These are phyloP conservation scores for Podocnemis expansa DNA, from an alignment of 2,113 vertebrate species.

Conservation along the genomic window DNA sequence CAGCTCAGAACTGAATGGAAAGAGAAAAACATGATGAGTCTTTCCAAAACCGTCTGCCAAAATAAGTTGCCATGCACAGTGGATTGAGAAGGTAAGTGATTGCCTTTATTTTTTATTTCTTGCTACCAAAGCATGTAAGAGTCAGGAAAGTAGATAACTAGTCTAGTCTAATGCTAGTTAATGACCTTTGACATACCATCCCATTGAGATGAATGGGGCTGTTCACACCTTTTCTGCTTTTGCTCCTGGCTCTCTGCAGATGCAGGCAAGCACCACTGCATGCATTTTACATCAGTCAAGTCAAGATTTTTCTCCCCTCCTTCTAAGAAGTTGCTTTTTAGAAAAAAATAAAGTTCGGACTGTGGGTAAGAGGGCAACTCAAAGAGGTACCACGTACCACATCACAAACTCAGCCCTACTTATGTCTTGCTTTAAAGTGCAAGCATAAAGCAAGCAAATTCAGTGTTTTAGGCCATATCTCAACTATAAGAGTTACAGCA, in stretches of 20 bases:
- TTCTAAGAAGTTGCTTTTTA: not conserved
- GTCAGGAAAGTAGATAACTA: not conserved
- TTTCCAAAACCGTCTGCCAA: not conserved
- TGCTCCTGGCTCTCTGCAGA: not conserved
- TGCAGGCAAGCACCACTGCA: not conserved
- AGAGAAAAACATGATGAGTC: not conserved
- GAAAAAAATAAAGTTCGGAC: not conserved
- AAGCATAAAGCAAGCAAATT: not conserved
- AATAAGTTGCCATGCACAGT: not conserved
- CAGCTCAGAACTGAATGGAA: not conserved
- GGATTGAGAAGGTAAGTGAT: not conserved
- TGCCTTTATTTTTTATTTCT: not conserved
- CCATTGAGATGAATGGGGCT: not conserved
- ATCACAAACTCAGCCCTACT: not conserved
- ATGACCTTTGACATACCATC: not conserved
- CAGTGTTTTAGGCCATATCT: not conserved
- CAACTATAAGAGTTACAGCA: not conserved
- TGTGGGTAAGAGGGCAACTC: not conserved
- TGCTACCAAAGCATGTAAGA: not conserved
- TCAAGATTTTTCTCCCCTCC: not conserved
- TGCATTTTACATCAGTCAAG: fast-evolving
- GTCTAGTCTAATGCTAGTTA: not conserved
- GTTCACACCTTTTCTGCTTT: not conserved
- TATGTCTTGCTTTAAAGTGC: not conserved
- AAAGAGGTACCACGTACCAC: not conserved